A percentile compares a stretch with the other conserved stretches of the same genome.
Conservation (phyloP, 2,113 vertebrate species). For the Paramisgurnus dabryanus region DNA sequence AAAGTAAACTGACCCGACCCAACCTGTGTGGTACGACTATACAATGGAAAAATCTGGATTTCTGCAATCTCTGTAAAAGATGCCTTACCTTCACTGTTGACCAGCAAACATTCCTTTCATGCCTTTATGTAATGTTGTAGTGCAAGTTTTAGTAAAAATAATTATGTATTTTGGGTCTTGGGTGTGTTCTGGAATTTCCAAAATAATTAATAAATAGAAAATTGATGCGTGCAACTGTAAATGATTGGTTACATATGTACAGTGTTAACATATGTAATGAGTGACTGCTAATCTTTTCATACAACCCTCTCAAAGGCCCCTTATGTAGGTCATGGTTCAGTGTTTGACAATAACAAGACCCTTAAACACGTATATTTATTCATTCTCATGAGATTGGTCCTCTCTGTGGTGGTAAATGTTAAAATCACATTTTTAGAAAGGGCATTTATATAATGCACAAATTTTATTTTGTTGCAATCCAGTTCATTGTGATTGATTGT, state of each 20-base stretch:
- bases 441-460: neutral
- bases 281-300: neutral
- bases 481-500: neutral
- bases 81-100: too few species aligned
- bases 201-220: neutral
- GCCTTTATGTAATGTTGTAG: neutral
- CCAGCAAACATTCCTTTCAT: too few species aligned
- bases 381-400: too few species aligned
- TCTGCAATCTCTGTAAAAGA: too few species aligned
- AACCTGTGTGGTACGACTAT: too few species aligned
- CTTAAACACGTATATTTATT: neutral
- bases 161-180: slow-evolving; percentile 1
- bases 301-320: neutral
- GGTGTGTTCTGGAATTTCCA: neutral
- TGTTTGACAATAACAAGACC: neutral
- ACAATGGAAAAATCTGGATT: too few species aligned
- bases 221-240: neutral
- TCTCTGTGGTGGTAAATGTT: too few species aligned
- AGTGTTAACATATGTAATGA: neutral
- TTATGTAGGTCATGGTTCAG: neutral
- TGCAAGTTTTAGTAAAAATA: too few species aligned
- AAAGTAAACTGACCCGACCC: too few species aligned
- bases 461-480: neutral
- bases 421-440: neutral
- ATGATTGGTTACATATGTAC: neutral